A percentile compares a stretch with the other conserved stretches of the same genome.
Conservation (phyloP, 2,888 invertebrate species). For the Meta bourneti region DNA sequence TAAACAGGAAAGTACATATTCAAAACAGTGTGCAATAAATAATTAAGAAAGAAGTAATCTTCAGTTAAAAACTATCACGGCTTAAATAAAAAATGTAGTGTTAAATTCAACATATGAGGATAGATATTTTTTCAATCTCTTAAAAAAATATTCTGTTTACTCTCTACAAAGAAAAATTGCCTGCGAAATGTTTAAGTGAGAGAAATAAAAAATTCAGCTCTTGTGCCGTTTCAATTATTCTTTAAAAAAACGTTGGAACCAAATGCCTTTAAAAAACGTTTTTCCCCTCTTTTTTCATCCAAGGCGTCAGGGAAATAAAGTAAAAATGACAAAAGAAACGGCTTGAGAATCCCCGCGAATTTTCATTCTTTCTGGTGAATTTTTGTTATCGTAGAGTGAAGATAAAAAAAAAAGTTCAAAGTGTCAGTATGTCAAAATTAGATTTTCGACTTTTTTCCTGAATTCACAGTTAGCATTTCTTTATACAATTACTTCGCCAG, state of each 20-base stretch:
- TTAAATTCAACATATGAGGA: too few relatives aligned
- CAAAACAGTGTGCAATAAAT: too few relatives aligned
- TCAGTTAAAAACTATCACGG: too few relatives aligned
- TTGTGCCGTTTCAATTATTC: slow-evolving; percentile 17
- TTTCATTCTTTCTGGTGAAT: not conserved
- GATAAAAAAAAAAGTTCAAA: slow-evolving; percentile 2
- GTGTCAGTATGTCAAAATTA: slow-evolving; percentile 32
- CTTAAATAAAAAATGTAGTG: too few relatives aligned
- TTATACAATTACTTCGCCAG: slow-evolving; percentile 32
- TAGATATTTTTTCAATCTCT: too few relatives aligned
- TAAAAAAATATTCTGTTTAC: too few relatives aligned
- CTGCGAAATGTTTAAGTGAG: too few relatives aligned
- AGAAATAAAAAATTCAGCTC: not conserved
- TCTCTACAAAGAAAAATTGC: not conserved
- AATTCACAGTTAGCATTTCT: slow-evolving; percentile 9
- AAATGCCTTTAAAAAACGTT: not conserved
- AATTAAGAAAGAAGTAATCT: too few relatives aligned
- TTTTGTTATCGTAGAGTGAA: not conserved
- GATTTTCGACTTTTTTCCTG: slow-evolving; percentile 26
- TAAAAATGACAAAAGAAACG: not conserved
- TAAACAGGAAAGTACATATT: too few relatives aligned
- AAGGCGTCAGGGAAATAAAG: not conserved
- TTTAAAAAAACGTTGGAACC: not conserved
- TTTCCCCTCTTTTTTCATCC: not conserved
- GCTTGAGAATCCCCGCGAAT: not conserved